Percentiles rank a stretch among this genome's conserved stretches.
These are phyloP conservation scores for Tachyglossus aculeatus DNA, from an alignment of 2,797 vertebrate species.

Conservation along the genomic window DNA sequence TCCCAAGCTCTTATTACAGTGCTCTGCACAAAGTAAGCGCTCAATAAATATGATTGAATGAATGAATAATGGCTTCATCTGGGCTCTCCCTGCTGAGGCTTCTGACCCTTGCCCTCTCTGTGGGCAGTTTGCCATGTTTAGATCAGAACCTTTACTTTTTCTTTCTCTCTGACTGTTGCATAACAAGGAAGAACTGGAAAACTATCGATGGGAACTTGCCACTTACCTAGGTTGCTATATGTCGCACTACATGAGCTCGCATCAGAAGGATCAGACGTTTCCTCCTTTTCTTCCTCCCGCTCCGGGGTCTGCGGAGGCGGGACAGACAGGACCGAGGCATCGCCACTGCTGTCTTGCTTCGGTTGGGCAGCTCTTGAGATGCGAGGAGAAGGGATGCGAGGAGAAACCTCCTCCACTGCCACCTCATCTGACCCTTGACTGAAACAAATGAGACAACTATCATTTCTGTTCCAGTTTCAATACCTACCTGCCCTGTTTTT, in stretches of 20 bases:
- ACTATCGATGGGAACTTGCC: not conserved
- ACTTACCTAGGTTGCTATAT: slow-evolving; percentile 94
- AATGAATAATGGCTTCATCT: too few species aligned
- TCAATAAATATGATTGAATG: too few species aligned
- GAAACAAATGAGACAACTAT: slow-evolving; percentile 59
- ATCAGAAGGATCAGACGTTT: slow-evolving; percentile 76
- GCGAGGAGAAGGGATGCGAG: too few species aligned
- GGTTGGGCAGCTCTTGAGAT: slow-evolving; percentile 71
- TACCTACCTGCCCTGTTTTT: not conserved
- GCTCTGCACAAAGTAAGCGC: too few species aligned
- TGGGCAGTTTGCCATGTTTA: too few species aligned
- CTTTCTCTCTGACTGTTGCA: not conserved
- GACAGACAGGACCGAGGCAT: slow-evolving; percentile 58
- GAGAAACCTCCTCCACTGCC: slow-evolving; percentile 71
- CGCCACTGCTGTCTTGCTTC: slow-evolving; percentile 68
- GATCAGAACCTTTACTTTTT: too few species aligned
- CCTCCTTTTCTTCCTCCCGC: slow-evolving; percentile 80
- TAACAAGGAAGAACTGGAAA: slow-evolving; percentile 12
- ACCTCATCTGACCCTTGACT: slow-evolving; percentile 83
- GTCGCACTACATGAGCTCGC: slow-evolving; percentile 89
- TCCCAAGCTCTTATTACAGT: too few species aligned
- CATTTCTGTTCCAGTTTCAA: slow-evolving; percentile 24
- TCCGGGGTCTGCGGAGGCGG: slow-evolving; percentile 66
- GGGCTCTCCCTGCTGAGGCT: too few species aligned
- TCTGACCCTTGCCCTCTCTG: too few species aligned